Evolutionary conservation across 2,797 vertebrate species (phyloP).

Genomic region (Danionella dracula): DNA sequence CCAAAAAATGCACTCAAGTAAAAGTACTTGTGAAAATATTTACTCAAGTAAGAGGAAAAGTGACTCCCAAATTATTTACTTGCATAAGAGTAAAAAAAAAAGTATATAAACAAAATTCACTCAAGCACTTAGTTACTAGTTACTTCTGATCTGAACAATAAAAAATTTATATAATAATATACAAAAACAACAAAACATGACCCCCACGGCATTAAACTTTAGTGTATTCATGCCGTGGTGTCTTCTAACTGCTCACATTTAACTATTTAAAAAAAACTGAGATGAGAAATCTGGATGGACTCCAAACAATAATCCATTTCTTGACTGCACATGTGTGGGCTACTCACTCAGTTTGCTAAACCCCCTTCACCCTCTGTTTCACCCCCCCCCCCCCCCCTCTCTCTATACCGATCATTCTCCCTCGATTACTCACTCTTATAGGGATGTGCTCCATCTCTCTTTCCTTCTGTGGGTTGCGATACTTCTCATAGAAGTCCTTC

Average conservation of each 20-base stretch:
- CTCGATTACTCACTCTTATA: constrained; percentile 79
- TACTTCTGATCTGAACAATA: too few relatives aligned
- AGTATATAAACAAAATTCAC: too few relatives aligned
- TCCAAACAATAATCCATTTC: constrained; percentile 65
- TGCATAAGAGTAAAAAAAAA: too few relatives aligned
- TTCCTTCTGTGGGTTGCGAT: constrained; percentile 94
- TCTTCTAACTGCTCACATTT: background rate
- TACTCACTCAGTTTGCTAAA: constrained; percentile 62
- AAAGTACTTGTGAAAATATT: too few relatives aligned
- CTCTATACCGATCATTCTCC: constrained; percentile 47
- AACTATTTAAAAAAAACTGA: constrained; percentile 55
- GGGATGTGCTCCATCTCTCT: constrained; percentile 84
- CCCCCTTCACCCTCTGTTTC: constrained; percentile 47
- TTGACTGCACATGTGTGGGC: constrained; percentile 46
- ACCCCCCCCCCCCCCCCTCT: constrained; percentile 45
- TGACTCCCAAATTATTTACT: too few relatives aligned
- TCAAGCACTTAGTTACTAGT: too few relatives aligned
- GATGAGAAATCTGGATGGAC: constrained; percentile 64
- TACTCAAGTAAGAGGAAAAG: too few relatives aligned
- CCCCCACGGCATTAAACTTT: background rate
- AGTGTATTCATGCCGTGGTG: too few relatives aligned
- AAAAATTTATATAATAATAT: background rate
- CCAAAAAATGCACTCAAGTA: too few relatives aligned
- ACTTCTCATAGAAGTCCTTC: constrained; percentile 93
- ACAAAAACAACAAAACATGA: background rate